Conservation (phyloP, 2,888 invertebrate species). For the Drymonia ruficornis region DNA sequence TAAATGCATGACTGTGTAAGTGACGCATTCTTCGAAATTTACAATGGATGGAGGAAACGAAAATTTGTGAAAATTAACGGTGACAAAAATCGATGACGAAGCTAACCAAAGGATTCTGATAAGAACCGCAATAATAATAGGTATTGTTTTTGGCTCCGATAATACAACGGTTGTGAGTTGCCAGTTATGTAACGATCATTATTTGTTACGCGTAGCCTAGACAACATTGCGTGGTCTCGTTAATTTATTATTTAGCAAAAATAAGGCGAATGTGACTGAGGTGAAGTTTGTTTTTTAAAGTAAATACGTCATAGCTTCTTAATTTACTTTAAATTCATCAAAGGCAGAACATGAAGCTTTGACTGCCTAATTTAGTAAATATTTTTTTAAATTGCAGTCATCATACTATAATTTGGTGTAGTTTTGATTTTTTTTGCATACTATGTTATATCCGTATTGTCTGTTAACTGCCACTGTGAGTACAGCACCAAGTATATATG, state of each 20-base stretch:
- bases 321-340: too few species aligned
- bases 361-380: too few species aligned
- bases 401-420: too few species aligned
- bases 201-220: neutral
- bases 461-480: too few species aligned
- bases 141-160: neutral
- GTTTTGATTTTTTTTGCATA: too few species aligned
- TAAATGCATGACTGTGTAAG: neutral
- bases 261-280: too few species aligned
- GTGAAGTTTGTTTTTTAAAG: too few species aligned
- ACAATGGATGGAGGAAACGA: neutral
- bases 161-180: neutral
- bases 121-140: neutral
- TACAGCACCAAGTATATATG: too few species aligned
- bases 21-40: neutral
- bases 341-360: too few species aligned
- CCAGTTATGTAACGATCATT: neutral
- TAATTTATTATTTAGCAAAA: neutral
- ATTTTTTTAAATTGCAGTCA: too few species aligned
- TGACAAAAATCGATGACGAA: neutral
- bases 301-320: too few species aligned
- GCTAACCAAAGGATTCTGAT: neutral
- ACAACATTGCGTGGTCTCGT: neutral
- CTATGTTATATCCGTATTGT: too few species aligned
- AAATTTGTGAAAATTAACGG: neutral